Evolutionary conservation across 2,113 vertebrate species (phyloP).

Genomic region (Barbus barbus): DNA sequence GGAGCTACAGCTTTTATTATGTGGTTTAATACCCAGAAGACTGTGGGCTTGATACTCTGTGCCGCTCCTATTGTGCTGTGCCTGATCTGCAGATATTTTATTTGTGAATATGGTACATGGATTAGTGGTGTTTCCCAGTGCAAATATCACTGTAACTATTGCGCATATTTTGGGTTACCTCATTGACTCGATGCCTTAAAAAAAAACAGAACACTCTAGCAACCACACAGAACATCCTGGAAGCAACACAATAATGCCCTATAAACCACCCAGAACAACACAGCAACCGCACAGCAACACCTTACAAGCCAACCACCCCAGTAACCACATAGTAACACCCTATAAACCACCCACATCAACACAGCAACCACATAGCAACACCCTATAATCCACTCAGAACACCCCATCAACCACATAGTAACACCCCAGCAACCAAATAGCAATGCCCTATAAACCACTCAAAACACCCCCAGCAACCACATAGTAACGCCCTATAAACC

Average conservation of each 20-base stretch:
- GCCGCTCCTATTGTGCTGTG: background rate
- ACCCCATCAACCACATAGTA: background rate
- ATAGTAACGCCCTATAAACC: background rate
- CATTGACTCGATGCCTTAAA: too few species aligned
- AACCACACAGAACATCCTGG: too few species aligned
- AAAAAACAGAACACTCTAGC: too few species aligned
- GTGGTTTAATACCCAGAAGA: slow-evolving; percentile 2
- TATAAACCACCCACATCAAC: background rate
- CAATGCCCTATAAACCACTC: background rate
- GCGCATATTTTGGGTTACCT: background rate
- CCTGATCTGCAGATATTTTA: background rate
- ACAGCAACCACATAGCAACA: background rate
- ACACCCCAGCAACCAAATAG: background rate
- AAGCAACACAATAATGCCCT: too few species aligned
- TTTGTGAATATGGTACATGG: background rate
- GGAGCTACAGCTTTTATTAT: background rate
- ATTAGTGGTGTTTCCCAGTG: background rate
- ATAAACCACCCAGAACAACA: background rate
- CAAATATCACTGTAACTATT: background rate
- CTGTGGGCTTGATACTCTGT: background rate
- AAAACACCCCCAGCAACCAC: background rate
- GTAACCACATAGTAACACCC: background rate
- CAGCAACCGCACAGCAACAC: background rate
- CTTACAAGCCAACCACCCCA: too few species aligned
- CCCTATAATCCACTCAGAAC: background rate